Evolutionary conservation across 2,888 invertebrate species (phyloP).

Genomic region (Heliconius cydno): DNA sequence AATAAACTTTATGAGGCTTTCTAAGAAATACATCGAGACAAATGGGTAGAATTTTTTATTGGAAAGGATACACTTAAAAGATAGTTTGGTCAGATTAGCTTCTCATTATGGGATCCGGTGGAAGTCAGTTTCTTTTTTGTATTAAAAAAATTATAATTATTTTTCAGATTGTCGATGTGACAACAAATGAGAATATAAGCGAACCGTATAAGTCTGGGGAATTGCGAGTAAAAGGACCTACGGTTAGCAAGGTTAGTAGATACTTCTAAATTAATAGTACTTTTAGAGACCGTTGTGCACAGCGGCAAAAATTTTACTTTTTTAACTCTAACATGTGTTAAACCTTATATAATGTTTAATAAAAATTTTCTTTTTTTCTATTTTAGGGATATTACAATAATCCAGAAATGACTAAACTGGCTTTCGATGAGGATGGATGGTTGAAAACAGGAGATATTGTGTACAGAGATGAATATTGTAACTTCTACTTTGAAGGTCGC

Average conservation of each 20-base stretch:
- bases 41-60: too few species aligned
- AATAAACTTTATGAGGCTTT: neutral
- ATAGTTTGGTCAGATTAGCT: too few species aligned
- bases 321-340: neutral
- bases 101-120: neutral
- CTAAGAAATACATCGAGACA: neutral
- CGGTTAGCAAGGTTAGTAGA: slow-evolving; percentile 40
- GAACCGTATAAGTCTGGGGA: slow-evolving; percentile 69
- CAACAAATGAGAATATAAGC: slow-evolving; percentile 59
- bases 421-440: slow-evolving; percentile 75
- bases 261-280: neutral
- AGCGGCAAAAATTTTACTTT: neutral
- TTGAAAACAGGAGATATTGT: slow-evolving; percentile 80
- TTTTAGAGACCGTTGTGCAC: too few species aligned
- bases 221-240: slow-evolving; percentile 63
- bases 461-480: slow-evolving; percentile 75
- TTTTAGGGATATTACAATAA: slow-evolving; percentile 74
- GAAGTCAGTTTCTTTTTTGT: too few species aligned
- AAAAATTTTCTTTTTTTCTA: too few species aligned
- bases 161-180: slow-evolving; percentile 66
- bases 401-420: slow-evolving; percentile 66
- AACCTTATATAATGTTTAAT: too few species aligned
- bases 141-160: neutral
- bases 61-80: too few species aligned
- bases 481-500: slow-evolving; percentile 78